phyloP scores from a whole-genome alignment of 2,113 vertebrate genomes.

The Tragelaphus imberbis region DNA sequence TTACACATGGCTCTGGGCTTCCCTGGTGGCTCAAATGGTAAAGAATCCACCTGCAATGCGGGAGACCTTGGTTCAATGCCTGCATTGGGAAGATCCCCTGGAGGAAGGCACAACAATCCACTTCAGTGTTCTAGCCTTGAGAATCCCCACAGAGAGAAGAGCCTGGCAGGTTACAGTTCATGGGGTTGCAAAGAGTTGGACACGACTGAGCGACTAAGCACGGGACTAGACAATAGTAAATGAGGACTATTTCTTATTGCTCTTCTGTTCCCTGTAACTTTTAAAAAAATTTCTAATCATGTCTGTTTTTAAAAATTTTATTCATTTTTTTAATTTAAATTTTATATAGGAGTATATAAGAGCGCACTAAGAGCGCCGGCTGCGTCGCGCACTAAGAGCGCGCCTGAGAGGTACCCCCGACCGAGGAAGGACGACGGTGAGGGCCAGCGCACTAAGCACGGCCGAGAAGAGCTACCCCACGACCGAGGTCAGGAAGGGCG shows the following conservation, averaged over 20 bases:
- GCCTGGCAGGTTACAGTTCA: not conserved
- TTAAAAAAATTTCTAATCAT: not conserved
- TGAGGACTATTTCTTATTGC: accelerated
- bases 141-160: not conserved
- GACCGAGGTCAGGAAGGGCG: too few species aligned
- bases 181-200: not conserved
- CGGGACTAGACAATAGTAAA: not conserved
- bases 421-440: too few species aligned
- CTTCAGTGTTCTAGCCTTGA: not conserved
- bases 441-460: too few species aligned
- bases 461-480: too few species aligned
- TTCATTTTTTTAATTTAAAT: not conserved
- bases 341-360: not conserved
- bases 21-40: not conserved
- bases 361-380: too few species aligned
- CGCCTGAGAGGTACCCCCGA: too few species aligned
- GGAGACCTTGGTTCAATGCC: not conserved
- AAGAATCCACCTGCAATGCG: accelerated
- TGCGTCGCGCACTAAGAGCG: too few species aligned
- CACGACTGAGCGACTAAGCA: not conserved
- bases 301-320: not conserved
- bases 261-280: not conserved
- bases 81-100: not conserved
- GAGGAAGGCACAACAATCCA: not conserved
- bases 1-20: not conserved